Evolutionary conservation across 2,888 invertebrate genomes (phyloP).

Genomic region (Schizaphis graminum): DNA sequence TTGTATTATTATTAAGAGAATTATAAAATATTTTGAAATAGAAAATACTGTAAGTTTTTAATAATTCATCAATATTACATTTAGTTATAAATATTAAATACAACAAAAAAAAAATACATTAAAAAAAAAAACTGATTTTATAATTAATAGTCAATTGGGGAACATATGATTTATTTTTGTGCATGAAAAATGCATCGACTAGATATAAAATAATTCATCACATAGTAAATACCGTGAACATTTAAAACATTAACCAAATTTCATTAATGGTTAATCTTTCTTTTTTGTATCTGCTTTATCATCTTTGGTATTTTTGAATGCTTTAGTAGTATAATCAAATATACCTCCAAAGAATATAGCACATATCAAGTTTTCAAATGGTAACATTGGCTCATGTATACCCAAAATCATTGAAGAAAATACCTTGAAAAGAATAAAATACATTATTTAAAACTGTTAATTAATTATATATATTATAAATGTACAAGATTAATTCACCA

Average conservation of each 20-base stretch:
- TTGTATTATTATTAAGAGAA: constrained; percentile 18
- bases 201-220: constrained; percentile 39
- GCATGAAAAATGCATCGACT: constrained; percentile 43
- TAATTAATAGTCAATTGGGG: constrained; percentile 8
- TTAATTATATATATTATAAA: not conserved
- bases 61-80: constrained; percentile 29
- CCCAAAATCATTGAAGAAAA: constrained; percentile 95
- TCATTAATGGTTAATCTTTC: constrained; percentile 76
- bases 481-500: not conserved
- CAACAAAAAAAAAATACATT: constrained; percentile 29
- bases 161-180: constrained; percentile 21
- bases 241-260: not conserved
- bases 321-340: constrained; percentile 95
- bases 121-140: not conserved
- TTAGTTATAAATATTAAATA: constrained; percentile 27
- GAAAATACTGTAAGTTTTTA: not conserved
- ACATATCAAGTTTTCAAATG: constrained; percentile 98
- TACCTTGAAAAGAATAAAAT: constrained; percentile 45
- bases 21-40: not conserved
- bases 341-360: constrained; percentile 97
- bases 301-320: constrained; percentile 88
- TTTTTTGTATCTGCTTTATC: constrained; percentile 83
- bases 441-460: not conserved
- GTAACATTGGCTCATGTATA: constrained; percentile 98
- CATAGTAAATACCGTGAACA: not conserved